Evolutionary conservation across 2,797 vertebrate genomes (phyloP).

Genomic region (Allobates femoralis): DNA sequence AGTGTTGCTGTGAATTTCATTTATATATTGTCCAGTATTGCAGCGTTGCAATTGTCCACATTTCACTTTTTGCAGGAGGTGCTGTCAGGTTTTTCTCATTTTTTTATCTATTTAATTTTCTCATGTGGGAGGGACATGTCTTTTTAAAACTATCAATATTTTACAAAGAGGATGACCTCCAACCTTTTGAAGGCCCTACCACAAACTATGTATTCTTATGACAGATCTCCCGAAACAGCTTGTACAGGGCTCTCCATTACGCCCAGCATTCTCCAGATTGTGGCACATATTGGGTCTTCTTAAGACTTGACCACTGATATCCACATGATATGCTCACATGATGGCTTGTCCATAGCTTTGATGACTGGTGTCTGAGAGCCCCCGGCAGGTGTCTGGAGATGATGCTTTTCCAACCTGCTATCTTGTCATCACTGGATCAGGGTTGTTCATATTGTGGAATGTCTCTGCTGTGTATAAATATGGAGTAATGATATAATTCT

Average conservation of each 20-base stretch:
- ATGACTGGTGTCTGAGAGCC: slow-evolving; percentile 3
- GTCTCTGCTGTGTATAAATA: not conserved
- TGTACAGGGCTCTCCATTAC: not conserved
- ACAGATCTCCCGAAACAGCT: not conserved
- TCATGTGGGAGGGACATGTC: not conserved
- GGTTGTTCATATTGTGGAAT: slow-evolving; percentile 15
- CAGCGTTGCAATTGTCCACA: no score
- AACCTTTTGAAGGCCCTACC: no score
- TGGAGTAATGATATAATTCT: not conserved
- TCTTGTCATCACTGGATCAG: slow-evolving; percentile 41
- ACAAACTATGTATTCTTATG: not conserved
- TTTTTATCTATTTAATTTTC: not conserved
- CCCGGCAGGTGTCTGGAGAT: slow-evolving; percentile 23
- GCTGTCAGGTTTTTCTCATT: no score
- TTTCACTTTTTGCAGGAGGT: no score
- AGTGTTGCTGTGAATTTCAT: no score
- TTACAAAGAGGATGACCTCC: no score
- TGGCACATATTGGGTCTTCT: not conserved
- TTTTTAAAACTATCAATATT: not conserved
- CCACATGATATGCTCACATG: slow-evolving; percentile 10
- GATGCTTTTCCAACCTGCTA: no score
- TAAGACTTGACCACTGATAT: not conserved
- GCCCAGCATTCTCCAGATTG: not conserved
- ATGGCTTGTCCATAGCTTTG: slow-evolving; percentile 9
- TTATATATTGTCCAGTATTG: no score